Evolutionary conservation across 2,888 invertebrate genomes (phyloP).

Genomic region (Perizoma flavofasciatum): DNA sequence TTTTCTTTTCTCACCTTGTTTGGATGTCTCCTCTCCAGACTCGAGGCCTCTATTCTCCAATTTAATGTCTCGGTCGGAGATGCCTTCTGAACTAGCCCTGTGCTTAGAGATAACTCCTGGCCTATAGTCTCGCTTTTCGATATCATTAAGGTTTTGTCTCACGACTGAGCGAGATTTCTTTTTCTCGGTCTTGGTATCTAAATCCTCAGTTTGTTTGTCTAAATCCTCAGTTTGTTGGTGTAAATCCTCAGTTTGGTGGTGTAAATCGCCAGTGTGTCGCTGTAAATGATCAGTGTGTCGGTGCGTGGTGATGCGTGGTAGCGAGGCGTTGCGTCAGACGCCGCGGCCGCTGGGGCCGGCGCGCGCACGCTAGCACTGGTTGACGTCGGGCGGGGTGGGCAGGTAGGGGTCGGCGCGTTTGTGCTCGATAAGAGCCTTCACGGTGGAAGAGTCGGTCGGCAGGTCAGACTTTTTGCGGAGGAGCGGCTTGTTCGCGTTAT

Average conservation of each 20-base stretch:
- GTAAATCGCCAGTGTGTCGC: not conserved
- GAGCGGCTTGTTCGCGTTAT: conserved; percentile 92
- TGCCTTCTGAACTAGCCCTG: no score
- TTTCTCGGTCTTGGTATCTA: no score
- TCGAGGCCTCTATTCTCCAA: no score
- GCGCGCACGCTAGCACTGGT: conserved; percentile 35
- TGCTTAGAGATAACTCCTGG: no score
- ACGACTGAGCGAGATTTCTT: no score
- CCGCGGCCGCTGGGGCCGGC: not conserved
- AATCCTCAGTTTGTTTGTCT: not conserved
- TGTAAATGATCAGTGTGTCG: not conserved
- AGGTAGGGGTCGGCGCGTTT: conserved; percentile 96
- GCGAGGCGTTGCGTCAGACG: not conserved
- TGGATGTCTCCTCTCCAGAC: no score
- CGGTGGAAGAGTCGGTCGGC: conserved; percentile 96
- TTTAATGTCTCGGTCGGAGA: no score
- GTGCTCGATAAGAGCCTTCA: conserved; percentile 95
- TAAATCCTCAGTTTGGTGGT: not conserved
- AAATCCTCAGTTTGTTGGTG: not conserved
- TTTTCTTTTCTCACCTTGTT: no score
- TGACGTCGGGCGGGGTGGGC: conserved; percentile 91
- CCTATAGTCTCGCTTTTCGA: no score
- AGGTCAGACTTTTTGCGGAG: conserved; percentile 97
- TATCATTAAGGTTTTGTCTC: no score
- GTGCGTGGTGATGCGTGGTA: not conserved